Evolutionary conservation across 53 echinoderm and acorn worm species (phyloP).

Genomic region (Temnopleurus reevesii): DNA sequence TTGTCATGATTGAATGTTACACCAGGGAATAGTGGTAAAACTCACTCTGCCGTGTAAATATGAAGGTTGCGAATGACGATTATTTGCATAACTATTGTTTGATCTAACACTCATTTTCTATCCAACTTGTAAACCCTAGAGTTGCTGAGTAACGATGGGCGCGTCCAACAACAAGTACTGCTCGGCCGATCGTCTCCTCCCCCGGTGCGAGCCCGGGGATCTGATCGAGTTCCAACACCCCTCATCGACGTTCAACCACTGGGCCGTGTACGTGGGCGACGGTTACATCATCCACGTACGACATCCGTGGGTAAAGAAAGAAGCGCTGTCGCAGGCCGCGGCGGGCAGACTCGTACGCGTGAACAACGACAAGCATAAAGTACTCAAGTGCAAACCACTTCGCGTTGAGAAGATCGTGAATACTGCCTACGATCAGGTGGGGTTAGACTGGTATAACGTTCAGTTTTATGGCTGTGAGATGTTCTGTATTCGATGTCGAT

Average conservation of each 20-base stretch:
- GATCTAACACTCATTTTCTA: too few species aligned
- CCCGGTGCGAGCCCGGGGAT: slow-evolving; percentile 77
- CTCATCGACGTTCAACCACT: slow-evolving; percentile 90
- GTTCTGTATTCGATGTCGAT: slow-evolving; percentile 92
- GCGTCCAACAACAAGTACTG: slow-evolving; percentile 77
- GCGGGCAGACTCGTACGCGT: slow-evolving; percentile 69
- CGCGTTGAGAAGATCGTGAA: slow-evolving; percentile 74
- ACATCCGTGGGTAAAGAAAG: slow-evolving; percentile 85
- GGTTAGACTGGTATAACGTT: slow-evolving; percentile 95
- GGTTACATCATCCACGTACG: slow-evolving; percentile 91
- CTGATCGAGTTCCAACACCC: slow-evolving; percentile 85
- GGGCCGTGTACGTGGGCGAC: slow-evolving; percentile 95
- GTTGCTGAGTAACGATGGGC: slow-evolving; percentile 66
- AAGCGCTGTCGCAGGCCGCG: slow-evolving; percentile 73
- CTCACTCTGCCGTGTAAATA: too few species aligned
- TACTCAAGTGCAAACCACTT: slow-evolving; percentile 72
- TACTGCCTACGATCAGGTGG: slow-evolving; percentile 82
- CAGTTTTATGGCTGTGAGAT: slow-evolving; percentile 97
- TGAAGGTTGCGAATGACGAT: too few species aligned
- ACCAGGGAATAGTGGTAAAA: too few species aligned
- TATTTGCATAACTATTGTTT: too few species aligned
- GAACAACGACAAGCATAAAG: slow-evolving; percentile 84
- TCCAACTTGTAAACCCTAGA: too few species aligned
- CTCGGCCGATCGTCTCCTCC: slow-evolving; percentile 70
- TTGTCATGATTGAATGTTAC: too few species aligned